Evolutionary conservation across 2,888 invertebrate genomes (phyloP).

Genomic region (Drosophila recens): DNA sequence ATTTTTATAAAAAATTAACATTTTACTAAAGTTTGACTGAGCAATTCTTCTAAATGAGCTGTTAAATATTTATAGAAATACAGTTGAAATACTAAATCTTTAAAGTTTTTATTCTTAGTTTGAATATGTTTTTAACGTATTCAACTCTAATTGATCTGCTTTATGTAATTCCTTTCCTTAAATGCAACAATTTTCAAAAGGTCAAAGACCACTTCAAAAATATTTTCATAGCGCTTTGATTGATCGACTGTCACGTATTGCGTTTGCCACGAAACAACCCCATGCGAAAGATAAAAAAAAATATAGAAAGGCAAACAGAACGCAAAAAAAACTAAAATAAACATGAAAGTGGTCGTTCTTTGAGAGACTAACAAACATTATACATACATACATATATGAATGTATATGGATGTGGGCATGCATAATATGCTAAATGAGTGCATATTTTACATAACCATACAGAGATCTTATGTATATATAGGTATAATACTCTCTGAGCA

Average conservation of each 20-base stretch:
- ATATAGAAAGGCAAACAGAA: slow-evolving; percentile 31
- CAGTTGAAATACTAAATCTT: no score
- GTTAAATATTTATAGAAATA: no score
- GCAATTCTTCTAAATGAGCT: neutral
- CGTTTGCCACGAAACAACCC: slow-evolving; percentile 9
- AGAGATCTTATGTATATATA: slow-evolving; percentile 20
- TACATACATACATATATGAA: neutral
- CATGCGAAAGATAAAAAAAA: slow-evolving; percentile 28
- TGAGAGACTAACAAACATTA: slow-evolving; percentile 1
- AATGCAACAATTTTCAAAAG: slow-evolving; percentile 10
- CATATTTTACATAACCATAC: slow-evolving; percentile 46
- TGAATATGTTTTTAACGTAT: neutral
- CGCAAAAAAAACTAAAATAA: slow-evolving; percentile 8
- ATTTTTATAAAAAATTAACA: no score
- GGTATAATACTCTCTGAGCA: neutral
- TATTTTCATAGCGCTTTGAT: slow-evolving; percentile 21
- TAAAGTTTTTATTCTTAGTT: neutral
- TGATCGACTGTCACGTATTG: slow-evolving; percentile 31
- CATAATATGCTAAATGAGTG: slow-evolving; percentile 32
- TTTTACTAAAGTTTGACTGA: no score
- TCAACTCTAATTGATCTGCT: no score
- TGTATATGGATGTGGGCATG: slow-evolving; percentile 5
- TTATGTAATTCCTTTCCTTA: neutral
- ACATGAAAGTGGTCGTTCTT: neutral
- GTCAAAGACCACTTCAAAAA: slow-evolving; percentile 22